Conservation (phyloP, 2,113 vertebrate genomes). For the Equus przewalskii region DNA sequence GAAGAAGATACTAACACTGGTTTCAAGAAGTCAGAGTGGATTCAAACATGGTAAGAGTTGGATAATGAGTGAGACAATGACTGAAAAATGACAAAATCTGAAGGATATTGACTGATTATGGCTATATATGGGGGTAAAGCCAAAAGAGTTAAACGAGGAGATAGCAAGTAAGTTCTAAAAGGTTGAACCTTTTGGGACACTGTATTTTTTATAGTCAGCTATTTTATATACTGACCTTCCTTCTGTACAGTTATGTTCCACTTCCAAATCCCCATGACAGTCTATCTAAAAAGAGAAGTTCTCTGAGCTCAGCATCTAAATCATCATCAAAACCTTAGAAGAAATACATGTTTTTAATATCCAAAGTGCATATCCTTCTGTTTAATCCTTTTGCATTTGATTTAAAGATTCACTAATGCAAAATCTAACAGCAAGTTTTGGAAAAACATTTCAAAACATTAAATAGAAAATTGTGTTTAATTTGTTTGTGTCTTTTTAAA, state of each 20-base stretch:
- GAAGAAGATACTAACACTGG: background rate
- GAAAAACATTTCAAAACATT: background rate
- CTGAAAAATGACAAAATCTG: background rate
- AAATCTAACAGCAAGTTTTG: background rate
- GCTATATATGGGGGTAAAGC: background rate
- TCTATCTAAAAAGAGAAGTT: background rate
- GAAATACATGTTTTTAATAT: background rate
- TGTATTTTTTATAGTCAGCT: accelerated
- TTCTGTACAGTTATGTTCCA: background rate
- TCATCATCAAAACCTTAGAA: background rate
- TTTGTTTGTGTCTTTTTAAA: background rate
- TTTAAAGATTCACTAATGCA: background rate
- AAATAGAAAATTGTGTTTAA: background rate
- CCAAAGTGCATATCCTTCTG: background rate
- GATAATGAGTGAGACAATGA: background rate
- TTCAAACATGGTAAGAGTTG: background rate
- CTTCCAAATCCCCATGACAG: background rate
- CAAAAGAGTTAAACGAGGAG: background rate
- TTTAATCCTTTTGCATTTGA: background rate
- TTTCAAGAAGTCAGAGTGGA: background rate
- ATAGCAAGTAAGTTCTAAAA: background rate
- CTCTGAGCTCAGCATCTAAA: background rate
- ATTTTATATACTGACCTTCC: background rate
- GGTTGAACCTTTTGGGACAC: background rate
- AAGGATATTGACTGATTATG: background rate